Conservation (phyloP, 2,797 vertebrate genomes). For the Gallinago solitaria region DNA sequence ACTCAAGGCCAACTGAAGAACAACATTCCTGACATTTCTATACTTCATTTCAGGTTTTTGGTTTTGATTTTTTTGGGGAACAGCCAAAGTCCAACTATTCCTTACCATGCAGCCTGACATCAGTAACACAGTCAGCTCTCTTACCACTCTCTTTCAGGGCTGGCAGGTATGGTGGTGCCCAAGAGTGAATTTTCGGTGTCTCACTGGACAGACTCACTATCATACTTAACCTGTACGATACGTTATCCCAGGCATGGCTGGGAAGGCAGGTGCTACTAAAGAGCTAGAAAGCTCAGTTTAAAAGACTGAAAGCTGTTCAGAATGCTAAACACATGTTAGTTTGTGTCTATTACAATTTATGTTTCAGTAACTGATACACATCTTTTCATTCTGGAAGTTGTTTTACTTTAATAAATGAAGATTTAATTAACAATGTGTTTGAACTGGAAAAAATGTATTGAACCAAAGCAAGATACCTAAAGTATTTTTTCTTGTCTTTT, state of each 20-base stretch:
- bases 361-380: neutral
- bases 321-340: neutral
- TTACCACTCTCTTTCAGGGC: neutral
- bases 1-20: neutral
- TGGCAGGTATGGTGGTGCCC: neutral
- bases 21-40: constrained; percentile 23
- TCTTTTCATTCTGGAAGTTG: neutral
- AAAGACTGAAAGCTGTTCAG: neutral
- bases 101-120: neutral
- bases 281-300: neutral
- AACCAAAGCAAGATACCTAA: neutral
- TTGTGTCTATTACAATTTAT: neutral
- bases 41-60: neutral
- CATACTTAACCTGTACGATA: neutral
- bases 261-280: neutral
- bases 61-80: neutral
- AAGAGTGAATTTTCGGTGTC: neutral
- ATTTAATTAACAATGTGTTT: neutral
- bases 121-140: neutral
- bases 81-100: neutral
- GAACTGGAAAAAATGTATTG: neutral
- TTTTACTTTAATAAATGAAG: neutral
- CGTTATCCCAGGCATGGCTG: neutral
- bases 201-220: neutral
- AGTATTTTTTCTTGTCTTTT: neutral